Percentiles rank a stretch among this genome's conserved stretches.
phyloP scores from a whole-genome alignment of 2,888 invertebrate genomes.

The Melipona bicolor region DNA sequence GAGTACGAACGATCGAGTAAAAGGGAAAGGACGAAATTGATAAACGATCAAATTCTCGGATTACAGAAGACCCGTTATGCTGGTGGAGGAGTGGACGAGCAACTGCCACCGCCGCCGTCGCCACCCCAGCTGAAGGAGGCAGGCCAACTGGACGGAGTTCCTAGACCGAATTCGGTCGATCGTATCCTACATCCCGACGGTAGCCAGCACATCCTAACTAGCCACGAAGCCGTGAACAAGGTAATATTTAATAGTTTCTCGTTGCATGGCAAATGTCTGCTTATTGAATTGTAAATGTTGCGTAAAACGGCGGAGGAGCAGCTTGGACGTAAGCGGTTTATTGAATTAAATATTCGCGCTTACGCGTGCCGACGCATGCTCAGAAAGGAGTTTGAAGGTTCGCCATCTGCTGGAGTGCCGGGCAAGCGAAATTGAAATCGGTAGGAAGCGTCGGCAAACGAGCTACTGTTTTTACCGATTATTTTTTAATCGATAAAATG shows the following conservation, averaged over 20 bases:
- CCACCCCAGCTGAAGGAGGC: constrained; percentile 83
- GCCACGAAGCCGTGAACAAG: constrained; percentile 79
- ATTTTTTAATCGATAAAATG: not conserved
- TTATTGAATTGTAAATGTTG: not conserved
- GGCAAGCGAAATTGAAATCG: constrained; percentile 14
- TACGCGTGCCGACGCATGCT: constrained; percentile 35
- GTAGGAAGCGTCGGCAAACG: constrained; percentile 4
- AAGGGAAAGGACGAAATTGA: no score
- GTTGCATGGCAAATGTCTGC: not conserved
- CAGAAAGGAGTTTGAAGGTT: not conserved
- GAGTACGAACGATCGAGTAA: no score
- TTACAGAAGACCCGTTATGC: constrained; percentile 86
- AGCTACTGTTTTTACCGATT: constrained; percentile 16
- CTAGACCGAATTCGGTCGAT: constrained; percentile 85
- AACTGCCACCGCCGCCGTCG: constrained; percentile 86
- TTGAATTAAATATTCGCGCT: not conserved
- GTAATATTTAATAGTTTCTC: constrained; percentile 64
- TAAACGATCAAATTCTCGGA: constrained; percentile 15
- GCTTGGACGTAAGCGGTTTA: not conserved
- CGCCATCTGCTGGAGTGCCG: constrained; percentile 42
- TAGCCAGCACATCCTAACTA: constrained; percentile 73
- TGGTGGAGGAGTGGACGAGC: constrained; percentile 84
- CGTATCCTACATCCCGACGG: constrained; percentile 79
- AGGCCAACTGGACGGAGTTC: constrained; percentile 79
- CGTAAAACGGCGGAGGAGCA: not conserved